These are phyloP conservation scores for Uria aalge DNA, from an alignment of 2,113 vertebrate species.

Conservation along the genomic window DNA sequence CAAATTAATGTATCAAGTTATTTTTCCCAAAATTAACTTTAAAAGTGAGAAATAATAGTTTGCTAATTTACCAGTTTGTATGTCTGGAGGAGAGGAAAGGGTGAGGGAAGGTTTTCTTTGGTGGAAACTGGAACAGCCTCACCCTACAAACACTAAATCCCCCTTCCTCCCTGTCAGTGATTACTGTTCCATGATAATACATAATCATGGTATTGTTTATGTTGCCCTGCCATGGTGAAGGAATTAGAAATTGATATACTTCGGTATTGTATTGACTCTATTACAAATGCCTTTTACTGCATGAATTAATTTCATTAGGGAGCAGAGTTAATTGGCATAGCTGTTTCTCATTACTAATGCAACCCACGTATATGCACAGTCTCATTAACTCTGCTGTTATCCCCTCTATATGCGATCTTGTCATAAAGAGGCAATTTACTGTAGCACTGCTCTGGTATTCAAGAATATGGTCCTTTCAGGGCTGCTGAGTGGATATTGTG, in stretches of 20 bases:
- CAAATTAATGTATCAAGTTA: neutral
- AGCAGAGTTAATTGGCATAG: neutral
- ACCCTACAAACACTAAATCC: neutral
- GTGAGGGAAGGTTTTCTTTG: neutral
- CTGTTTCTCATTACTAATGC: neutral
- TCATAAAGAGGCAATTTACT: constrained; percentile 5
- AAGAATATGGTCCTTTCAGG: neutral
- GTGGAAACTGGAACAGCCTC: neutral
- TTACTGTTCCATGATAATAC: neutral
- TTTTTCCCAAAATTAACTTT: neutral
- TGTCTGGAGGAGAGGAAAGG: neutral
- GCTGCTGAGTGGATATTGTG: neutral
- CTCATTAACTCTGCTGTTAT: neutral
- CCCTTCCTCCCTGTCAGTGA: neutral
- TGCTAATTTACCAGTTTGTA: neutral
- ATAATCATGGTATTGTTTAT: neutral
- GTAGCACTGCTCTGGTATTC: neutral
- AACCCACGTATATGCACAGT: neutral
- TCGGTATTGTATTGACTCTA: neutral
- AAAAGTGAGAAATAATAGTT: neutral
- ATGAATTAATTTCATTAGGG: neutral
- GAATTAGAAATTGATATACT: neutral
- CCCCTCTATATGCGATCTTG: neutral
- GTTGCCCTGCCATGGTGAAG: neutral
- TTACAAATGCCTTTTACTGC: neutral